Base-by-base conservation (phyloP, 2,113 vertebrate species). In the Cariama cristata region DNA sequence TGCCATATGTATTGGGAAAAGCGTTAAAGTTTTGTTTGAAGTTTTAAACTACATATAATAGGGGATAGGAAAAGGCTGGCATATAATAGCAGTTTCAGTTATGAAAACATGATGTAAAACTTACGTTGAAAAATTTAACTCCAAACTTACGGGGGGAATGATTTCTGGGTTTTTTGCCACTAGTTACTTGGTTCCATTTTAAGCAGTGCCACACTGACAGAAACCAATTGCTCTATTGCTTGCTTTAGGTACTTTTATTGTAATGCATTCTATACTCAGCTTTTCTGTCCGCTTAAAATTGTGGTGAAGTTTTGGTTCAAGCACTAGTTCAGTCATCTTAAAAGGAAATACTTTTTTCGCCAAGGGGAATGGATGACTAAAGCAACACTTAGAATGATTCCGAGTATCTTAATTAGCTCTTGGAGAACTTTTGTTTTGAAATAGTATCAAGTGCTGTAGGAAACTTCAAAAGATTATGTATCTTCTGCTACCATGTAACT, bases 361-460 rank as follows among this genome's bases (percentile, higher is more conserved):
- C 59, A 49, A 50, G n/a, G 32, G 49, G 23, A 77, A 55, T 35
- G 66, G 60, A 84, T 74, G 60, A 64, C 63, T 47, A 42, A 83
- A 87, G 30, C 35, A 92, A 23, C 19, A 22, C 67, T 80, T 86
- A 71, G 77, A 91, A 94, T 1, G 12, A 82, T 38, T 38, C 38
- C 8, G 33, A 24, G 18, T 79, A 49, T 56, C 58, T 85, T 75
- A 79, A 85, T 63, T 68, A 76, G 86, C 62, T 96, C 79, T 75
- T 49, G 44, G 69, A 96, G 95, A 92, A 67, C 92, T 97, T 97
- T 96, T 97, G 95, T 97, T 98, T 95, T 96, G 92, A 97, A 98
- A 93, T 82, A 76, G 83, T 97, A 49, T 92, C 60, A 94, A 80
- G 76, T 30, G 19, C 93, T 30, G 53, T 75, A 72, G 89, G 92